Percentiles rank a stretch among this genome's conserved stretches.
phyloP scores from a whole-genome alignment of 2,113 vertebrate species.

The Setophaga kirtlandii region DNA sequence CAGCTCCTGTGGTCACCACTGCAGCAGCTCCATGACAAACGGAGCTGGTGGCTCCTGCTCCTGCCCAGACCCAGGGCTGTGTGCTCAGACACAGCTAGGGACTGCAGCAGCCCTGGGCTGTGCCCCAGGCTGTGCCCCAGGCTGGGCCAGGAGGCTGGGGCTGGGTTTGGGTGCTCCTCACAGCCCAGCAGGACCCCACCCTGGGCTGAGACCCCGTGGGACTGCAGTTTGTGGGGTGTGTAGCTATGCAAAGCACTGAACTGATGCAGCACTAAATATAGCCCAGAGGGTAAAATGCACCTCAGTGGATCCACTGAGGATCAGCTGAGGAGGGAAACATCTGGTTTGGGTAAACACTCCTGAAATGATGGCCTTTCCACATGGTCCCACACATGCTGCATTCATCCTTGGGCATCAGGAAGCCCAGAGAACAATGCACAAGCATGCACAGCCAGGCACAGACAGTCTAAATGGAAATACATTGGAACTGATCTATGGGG shows the following conservation, averaged over 20 bases:
- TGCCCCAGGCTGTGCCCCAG: neutral
- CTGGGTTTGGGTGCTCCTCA: neutral
- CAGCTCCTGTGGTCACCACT: neutral
- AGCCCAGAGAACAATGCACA: neutral
- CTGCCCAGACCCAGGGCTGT: rapidly evolving
- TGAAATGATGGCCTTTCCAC: neutral
- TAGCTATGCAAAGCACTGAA: neutral
- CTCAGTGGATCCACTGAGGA: neutral
- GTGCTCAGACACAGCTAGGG: neutral
- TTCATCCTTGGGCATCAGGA: neutral
- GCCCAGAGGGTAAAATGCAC: neutral
- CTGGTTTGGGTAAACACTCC: neutral
- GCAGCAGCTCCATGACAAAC: neutral
- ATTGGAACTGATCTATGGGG: neutral
- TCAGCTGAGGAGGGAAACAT: neutral
- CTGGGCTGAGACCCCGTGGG: neutral
- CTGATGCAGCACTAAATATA: neutral
- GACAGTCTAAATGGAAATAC: neutral
- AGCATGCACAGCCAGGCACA: neutral
- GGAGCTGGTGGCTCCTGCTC: rapidly evolving
- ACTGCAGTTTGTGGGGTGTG: rapidly evolving
- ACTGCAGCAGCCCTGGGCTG: neutral
- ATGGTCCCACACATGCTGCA: rapidly evolving
- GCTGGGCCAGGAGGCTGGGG: neutral
- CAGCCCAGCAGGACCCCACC: neutral